Evolutionary conservation across 2,113 vertebrate genomes (phyloP).

Genomic region (Patagioenas fasciata): DNA sequence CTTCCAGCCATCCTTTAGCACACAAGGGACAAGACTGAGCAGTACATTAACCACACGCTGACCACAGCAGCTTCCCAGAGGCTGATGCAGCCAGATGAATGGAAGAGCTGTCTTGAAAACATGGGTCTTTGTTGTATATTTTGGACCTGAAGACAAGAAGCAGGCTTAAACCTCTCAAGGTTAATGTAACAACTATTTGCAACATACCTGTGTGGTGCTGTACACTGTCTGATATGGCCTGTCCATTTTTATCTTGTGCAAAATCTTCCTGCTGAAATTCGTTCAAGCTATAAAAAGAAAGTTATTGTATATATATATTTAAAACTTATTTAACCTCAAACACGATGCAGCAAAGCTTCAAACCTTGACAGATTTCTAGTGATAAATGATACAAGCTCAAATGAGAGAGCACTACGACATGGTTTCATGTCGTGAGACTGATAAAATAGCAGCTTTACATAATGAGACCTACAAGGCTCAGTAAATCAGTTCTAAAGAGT

Average conservation of each 20-base stretch:
- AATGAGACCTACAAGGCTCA: neutral
- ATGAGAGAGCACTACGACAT: neutral
- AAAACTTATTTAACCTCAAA: neutral
- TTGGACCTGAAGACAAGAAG: neutral
- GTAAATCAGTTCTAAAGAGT: neutral
- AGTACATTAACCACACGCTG: neutral
- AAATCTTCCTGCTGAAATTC: neutral
- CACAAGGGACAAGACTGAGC: neutral
- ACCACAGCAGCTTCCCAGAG: neutral
- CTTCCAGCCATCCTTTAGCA: neutral
- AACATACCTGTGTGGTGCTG: constrained; percentile 15
- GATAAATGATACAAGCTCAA: neutral
- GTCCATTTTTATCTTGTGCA: neutral
- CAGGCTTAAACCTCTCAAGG: neutral
- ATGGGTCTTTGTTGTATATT: neutral
- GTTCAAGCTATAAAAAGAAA: constrained; percentile 47
- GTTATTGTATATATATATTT: neutral
- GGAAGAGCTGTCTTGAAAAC: neutral
- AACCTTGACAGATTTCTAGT: neutral
- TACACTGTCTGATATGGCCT: neutral
- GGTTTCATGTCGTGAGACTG: neutral
- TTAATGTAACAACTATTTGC: neutral
- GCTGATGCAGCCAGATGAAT: neutral
- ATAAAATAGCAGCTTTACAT: neutral
- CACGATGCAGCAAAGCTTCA: neutral